phyloP scores from a whole-genome alignment of 53 echinoderm and acorn worm species.

The Apostichopus leukothele region DNA sequence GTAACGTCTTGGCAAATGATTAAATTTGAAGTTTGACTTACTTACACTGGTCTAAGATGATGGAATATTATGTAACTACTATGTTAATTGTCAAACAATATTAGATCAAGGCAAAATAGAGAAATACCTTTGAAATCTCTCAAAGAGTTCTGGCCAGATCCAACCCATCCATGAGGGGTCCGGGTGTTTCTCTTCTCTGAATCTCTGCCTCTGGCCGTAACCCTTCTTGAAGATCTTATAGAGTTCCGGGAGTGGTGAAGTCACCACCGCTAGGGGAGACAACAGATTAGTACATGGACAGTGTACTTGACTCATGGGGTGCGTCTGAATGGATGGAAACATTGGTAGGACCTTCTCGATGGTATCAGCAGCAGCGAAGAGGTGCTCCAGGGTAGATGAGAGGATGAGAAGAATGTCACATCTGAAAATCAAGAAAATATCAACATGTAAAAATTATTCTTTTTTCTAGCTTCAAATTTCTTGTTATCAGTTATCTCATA shows the following conservation, averaged over 20 bases:
- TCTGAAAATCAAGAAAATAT: conserved; percentile 42
- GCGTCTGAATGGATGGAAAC: conserved; percentile 60
- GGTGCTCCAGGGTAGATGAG: conserved; percentile 67
- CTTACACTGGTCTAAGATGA: too few species aligned
- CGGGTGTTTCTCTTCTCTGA: conserved; percentile 38
- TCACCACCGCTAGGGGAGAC: conserved; percentile 71
- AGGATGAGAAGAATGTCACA: conserved; percentile 85
- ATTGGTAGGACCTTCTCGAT: conserved; percentile 67
- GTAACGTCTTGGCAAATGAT: too few species aligned
- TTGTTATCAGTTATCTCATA: too few species aligned
- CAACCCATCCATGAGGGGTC: conserved; percentile 72
- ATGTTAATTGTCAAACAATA: too few species aligned
- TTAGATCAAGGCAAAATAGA: background rate
- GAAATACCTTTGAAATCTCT: conserved; percentile 59
- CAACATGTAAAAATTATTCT: too few species aligned
- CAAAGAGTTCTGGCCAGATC: conserved; percentile 78
- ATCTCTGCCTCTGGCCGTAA: conserved; percentile 57
- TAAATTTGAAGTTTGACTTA: too few species aligned
- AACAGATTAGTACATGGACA: conserved; percentile 78
- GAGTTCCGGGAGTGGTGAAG: conserved; percentile 78
- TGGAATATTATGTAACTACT: too few species aligned
- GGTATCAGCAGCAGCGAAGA: conserved; percentile 67
- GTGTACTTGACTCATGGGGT: conserved; percentile 65
- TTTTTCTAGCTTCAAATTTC: too few species aligned
- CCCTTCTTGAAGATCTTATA: conserved; percentile 88